Evolutionary conservation across 2,113 vertebrate genomes (phyloP).

Genomic region (Alexandromys fortis): DNA sequence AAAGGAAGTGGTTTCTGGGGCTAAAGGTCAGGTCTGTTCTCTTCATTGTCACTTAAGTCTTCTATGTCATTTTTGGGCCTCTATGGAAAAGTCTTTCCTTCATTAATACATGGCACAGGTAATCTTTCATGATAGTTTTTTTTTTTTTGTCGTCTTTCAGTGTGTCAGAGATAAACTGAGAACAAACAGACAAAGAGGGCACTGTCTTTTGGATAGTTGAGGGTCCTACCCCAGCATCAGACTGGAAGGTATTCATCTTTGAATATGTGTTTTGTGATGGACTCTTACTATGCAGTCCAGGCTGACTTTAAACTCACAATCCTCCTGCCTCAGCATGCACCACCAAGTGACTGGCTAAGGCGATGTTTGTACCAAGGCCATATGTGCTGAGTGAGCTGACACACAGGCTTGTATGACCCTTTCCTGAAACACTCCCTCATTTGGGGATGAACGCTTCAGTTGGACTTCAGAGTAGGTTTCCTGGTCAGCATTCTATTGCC

Average conservation of each 20-base stretch:
- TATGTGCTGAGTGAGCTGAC: neutral
- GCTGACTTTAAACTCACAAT: neutral
- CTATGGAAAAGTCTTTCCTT: neutral
- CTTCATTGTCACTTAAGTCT: neutral
- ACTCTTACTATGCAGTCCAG: neutral
- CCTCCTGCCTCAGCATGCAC: neutral
- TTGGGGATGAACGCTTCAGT: neutral
- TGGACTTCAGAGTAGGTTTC: neutral
- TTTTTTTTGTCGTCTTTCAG: neutral
- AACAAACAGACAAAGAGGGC: neutral
- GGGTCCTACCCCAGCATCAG: neutral
- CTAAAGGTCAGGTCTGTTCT: neutral
- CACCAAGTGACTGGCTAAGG: neutral
- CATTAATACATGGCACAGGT: neutral
- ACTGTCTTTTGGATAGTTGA: neutral
- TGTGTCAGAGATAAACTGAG: neutral
- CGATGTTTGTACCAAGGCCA: neutral
- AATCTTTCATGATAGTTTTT: neutral
- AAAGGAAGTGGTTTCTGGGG: neutral
- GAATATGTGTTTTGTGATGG: neutral
- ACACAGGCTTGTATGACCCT: neutral
- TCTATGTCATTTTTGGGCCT: neutral
- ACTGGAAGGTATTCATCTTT: neutral
- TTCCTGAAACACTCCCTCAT: neutral
- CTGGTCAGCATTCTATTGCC: conserved; percentile 12